Evolutionary conservation across 2,888 invertebrate genomes (phyloP), one percentile per base, ranked within the genome.

Genomic region (Andrena fulva): DNA sequence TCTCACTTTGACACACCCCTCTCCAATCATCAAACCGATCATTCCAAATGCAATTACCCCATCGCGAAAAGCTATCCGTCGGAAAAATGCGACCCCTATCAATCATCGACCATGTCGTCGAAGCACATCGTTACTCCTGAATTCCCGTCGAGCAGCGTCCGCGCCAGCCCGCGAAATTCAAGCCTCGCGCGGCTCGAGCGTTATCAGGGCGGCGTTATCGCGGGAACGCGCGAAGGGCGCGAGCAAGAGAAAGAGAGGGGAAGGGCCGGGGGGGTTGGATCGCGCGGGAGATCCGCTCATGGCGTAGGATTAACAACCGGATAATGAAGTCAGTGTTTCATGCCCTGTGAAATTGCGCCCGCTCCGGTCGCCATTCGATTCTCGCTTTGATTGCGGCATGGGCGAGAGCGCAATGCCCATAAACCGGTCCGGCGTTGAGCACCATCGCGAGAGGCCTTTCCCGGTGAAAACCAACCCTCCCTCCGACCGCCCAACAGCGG

Each of bases 261-360:
- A 64, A 27, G 77, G 64, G 68, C 29, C 12, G 50, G 50, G 10
- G n/a, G 7, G 2, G 24, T 20, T 12, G 27, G 62, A 35, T 6
- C 52, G 50, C 52, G 66, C 52, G 8, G 5, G 52, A 75, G 74
- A 77, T 67, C 27, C 67, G 75, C 31, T 82, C 76, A 77, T 82
- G 87, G 87, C 82, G 88, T 86, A 89, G 93, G 91, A 93, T 93
- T 93, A 93, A 93, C 92, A 93, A 93, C 93, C 93, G 93, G 91
- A 92, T 93, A 93, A 93, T 93, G 93, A 93, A 93, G 93, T 92
- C 93, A 92, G 93, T 92, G 93, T 93, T 93, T 93, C 93, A 93
- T 94, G 93, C 93, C 92, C 93, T 93, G 93, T 94, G 92, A 92
- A 92, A 92, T 92, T 92, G 91, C 91, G 91, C 89, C 89, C 91